Evolutionary conservation across 2,888 invertebrate genomes (phyloP).

Genomic region (Synanthedon andrenaeformis): DNA sequence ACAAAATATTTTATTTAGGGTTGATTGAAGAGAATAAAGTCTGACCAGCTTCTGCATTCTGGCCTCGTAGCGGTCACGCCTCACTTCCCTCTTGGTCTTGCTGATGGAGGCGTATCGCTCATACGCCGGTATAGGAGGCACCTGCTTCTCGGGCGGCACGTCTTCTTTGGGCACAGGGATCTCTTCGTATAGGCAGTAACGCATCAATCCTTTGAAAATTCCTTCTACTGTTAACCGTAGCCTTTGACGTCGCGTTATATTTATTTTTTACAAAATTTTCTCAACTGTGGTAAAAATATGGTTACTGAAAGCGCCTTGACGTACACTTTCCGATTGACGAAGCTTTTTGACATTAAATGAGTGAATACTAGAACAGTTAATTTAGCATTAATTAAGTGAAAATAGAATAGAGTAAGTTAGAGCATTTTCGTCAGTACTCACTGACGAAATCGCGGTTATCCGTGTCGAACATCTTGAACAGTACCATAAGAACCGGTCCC

Average conservation of each 20-base stretch:
- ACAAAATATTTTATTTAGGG: no score
- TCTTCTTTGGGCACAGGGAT: constrained; percentile 54
- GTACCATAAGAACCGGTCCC: constrained; percentile 41
- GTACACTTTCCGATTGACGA: no score
- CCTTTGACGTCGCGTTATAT: no score
- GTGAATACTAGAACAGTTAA: no score
- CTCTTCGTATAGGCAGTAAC: constrained; percentile 49
- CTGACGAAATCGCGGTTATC: constrained; percentile 47
- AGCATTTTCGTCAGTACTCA: constrained; percentile 19
- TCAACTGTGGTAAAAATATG: no score
- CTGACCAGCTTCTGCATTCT: constrained; percentile 38
- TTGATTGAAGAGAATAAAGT: no score
- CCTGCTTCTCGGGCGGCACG: constrained; percentile 47
- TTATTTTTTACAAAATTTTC: neutral
- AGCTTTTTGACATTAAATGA: no score
- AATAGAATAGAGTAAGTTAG: no score
- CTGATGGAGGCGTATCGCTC: constrained; percentile 55
- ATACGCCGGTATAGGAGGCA: constrained; percentile 49
- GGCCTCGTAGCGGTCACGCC: constrained; percentile 47
- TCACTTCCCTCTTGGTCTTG: constrained; percentile 43
- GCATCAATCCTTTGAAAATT: constrained; percentile 32
- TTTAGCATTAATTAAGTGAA: no score
- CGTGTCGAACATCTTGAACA: constrained; percentile 50
- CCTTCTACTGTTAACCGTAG: neutral
- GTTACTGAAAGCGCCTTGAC: no score